phyloP scores from a whole-genome alignment of 30 jellyfish, hydroid and myxozoan genomes.

The Turritopsis rubra region DNA sequence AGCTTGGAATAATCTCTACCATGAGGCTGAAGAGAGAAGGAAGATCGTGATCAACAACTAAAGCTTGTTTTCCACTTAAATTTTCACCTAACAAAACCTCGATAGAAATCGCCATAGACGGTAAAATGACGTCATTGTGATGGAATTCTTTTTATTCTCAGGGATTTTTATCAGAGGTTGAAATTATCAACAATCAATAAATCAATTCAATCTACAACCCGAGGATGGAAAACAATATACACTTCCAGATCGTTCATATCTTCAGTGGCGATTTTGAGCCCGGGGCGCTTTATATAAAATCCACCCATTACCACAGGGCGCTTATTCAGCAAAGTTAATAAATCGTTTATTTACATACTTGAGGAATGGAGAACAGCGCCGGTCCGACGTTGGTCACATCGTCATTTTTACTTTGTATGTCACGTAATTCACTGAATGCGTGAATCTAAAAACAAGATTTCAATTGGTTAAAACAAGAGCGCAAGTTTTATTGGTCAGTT shows the following conservation, averaged over 20 bases:
- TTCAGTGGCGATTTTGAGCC: too few species aligned
- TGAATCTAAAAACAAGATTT: slow-evolving; percentile 27
- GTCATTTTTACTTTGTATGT: slow-evolving; percentile 47
- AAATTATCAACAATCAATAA: too few species aligned
- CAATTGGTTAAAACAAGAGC: not conserved
- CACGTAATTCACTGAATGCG: slow-evolving; percentile 50
- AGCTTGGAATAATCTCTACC: slow-evolving; percentile 92
- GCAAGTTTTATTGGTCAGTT: not conserved
- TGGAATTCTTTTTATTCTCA: not conserved
- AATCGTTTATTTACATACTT: slow-evolving; percentile 54
- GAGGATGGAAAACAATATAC: too few species aligned
- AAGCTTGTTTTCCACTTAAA: too few species aligned
- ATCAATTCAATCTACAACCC: too few species aligned
- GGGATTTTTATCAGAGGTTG: too few species aligned
- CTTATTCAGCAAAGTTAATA: too few species aligned
- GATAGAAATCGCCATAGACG: not conserved
- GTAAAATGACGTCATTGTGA: not conserved
- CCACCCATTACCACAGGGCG: too few species aligned
- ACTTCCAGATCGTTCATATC: too few species aligned
- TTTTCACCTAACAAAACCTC: too few species aligned
- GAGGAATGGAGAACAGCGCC: slow-evolving; percentile 93
- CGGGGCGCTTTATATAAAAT: too few species aligned
- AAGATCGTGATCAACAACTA: not conserved
- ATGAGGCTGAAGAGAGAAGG: slow-evolving; percentile 48
- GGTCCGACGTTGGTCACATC: slow-evolving; percentile 98